phyloP scores from a whole-genome alignment of 2,113 vertebrate species.

The Polypterus bichir region DNA sequence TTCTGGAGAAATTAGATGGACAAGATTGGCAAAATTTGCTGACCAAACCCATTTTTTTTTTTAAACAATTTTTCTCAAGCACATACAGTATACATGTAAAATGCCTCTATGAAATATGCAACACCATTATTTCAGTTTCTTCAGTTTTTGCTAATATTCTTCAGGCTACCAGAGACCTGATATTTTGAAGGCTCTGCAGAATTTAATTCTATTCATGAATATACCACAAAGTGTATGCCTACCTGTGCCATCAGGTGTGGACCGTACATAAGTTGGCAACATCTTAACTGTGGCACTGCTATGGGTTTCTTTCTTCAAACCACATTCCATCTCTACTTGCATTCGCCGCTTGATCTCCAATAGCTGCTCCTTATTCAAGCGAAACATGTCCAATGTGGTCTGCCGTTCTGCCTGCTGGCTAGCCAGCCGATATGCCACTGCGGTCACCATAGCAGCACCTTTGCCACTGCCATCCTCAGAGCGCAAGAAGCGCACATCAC shows the following conservation, averaged over 20 bases:
- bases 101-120: too few species aligned
- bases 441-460: constrained; percentile 92
- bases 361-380: constrained; percentile 67
- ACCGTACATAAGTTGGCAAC: constrained; percentile 82
- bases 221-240: neutral
- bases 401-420: constrained; percentile 70
- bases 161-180: neutral
- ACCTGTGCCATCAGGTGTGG: constrained; percentile 92
- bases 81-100: neutral
- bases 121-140: neutral
- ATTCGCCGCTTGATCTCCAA: constrained; percentile 74
- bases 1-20: too few species aligned
- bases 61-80: neutral
- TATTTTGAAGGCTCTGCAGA: neutral
- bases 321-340: constrained; percentile 61
- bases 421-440: constrained; percentile 74
- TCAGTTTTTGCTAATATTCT: neutral
- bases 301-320: constrained; percentile 61
- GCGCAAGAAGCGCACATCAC: constrained; percentile 76
- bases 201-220: neutral
- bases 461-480: constrained; percentile 89
- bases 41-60: too few species aligned
- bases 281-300: constrained; percentile 64
- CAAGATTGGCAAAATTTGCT: too few species aligned
- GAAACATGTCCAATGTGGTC: constrained; percentile 58